phyloP scores from a whole-genome alignment of 2,797 vertebrate genomes.

The Neoniphon sammara region DNA sequence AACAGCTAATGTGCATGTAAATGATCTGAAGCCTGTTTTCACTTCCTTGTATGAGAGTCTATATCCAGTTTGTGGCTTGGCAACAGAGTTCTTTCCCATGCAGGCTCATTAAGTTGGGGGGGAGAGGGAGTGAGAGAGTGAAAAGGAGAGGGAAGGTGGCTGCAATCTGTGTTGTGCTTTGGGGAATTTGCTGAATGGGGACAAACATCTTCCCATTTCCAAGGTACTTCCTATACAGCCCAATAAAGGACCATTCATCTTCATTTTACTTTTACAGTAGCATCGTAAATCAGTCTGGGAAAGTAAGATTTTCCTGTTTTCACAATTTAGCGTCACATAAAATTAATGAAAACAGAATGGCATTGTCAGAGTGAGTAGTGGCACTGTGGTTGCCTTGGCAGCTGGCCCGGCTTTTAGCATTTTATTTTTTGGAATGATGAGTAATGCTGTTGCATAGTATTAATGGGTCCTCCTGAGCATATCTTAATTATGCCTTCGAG shows the following conservation, averaged over 20 bases:
- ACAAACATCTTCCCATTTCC: not conserved
- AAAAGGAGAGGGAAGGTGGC: no score
- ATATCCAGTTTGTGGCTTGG: not conserved
- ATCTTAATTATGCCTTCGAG: no score
- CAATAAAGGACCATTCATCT: no score
- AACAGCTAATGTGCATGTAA: not conserved
- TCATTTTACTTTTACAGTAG: not conserved
- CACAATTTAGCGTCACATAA: not conserved
- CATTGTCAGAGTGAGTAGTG: not conserved
- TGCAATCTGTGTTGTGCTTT: not conserved
- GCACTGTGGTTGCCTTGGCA: not conserved
- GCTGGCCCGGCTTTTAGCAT: not conserved
- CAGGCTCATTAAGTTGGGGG: not conserved
- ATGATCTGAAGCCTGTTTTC: slow-evolving; percentile 12
- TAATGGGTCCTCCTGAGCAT: no score
- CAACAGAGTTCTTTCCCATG: not conserved
- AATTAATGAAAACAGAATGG: not conserved
- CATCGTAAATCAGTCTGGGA: not conserved
- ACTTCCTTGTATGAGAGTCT: slow-evolving; percentile 21
- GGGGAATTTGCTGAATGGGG: no score
- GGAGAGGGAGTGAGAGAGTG: not conserved
- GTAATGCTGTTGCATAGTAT: no score
- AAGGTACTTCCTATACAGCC: not conserved
- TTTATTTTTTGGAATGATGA: not conserved
- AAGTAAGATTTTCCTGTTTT: not conserved